Base-by-base conservation (phyloP, 2,888 invertebrate species). In the Meghimatium bilineatum region DNA sequence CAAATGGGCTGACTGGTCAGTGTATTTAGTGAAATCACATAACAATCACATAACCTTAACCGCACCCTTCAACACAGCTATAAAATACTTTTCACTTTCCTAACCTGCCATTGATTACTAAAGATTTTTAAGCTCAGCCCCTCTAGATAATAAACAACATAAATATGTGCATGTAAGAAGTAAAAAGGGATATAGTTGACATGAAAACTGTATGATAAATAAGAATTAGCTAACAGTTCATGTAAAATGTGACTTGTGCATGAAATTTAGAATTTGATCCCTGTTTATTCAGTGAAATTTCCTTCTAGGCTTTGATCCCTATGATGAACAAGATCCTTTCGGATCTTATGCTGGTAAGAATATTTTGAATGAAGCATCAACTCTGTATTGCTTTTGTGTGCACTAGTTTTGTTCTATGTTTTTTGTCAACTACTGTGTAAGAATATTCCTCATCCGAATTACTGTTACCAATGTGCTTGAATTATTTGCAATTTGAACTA, bases 331-430 rank as follows among this genome's bases (percentile, higher is more conserved):
- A 74, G 83, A 83, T 79, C 83, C 83, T 72, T 83, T 83, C 79
- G 83, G 83, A 66, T 83, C 83, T 74, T 83, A 83, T 63, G 83
- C 83, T 83, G 83, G 83, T 83, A 79, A 83, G 83, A 82, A 52
- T 12, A 63, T 56, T 49, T 66, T 79, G 23, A 23, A 29, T 66
- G 38, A 49, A 34, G n/a, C 49, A 44, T 69, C 52, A 49, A 14
- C 10, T 17, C 60, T 76, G 23, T 52, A 2, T 52, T n/a, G 17
- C 26, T 6, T 34, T 23, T 38, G 26, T 36, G 69, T 20, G 23
- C 69, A 23, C 5, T 12, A 63, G 8, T n/a, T 63, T 63, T 63
- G 60, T n/a, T 63, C 26, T 63, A n/a, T 63, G 26, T 63, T 63
- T 1, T 63, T 56, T 14, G n/a, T n/a, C 26, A n/a, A n/a, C 6